Evolutionary conservation across 2,113 vertebrate species (phyloP), one percentile per base, ranked within the genome.

Genomic region (Sinocyclocheilus rhinocerous): DNA sequence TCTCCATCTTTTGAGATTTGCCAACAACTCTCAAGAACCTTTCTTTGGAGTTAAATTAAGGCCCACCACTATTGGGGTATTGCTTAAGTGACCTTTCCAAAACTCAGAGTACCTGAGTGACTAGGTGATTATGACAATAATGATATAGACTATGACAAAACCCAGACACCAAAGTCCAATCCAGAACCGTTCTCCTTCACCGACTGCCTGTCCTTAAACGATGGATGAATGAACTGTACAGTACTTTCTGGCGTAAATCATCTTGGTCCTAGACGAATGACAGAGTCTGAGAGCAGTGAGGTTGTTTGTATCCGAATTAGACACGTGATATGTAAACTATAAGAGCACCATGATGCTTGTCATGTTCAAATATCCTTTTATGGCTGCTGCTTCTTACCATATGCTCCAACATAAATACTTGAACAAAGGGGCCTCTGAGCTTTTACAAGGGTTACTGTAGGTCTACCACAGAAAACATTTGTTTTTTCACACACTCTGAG

Each of bases 291-390:
- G 22, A 57, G 81, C 20, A 18, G 63, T 18, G 29, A 69, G 73
- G 81, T 77, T 70, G 86, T 87, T 84, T 83, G 86, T 85, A 84
- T 83, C 88, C 48, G 48, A 81, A 85, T 87, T 57, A 67, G 81
- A 79, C 65, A 39, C 12, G 73, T 48, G 78, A 52, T 89, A 87
- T 89, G 86, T 89, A 87, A 87, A 87, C 86, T 76, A 76, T 52
- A 50, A 29, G 10, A n/a, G 83, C 65, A 77, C 75, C 67, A 83
- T 80, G 85, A 86, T 67, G 70, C 57, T 81, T 55, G 59, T 80
- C 52, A 87, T 87, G 84, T 77, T 67, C 67, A 61, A 57, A 67
- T 84, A 85, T 83, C 88, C 88, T 85, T 89, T 89, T 89, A 89
- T 76, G 88, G 75, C 29, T 20, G 73, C 57, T 48, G 65, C 24